Conservation (phyloP, 2,888 invertebrate genomes). For the Neelides folsomi region DNA sequence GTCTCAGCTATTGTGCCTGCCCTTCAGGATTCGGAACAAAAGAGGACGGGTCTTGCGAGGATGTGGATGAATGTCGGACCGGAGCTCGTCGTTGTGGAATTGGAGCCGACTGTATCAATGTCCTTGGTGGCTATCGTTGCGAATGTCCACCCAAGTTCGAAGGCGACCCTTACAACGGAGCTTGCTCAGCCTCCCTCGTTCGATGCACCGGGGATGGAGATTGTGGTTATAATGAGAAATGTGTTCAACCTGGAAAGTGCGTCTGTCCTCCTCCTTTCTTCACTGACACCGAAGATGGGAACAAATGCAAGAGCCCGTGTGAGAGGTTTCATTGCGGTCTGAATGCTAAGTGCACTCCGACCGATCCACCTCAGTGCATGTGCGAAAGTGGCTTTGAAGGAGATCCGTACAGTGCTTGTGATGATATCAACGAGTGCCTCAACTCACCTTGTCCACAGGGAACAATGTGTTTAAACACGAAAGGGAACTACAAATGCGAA, state of each 20-base stretch:
- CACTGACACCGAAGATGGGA: constrained; percentile 63
- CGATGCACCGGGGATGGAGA: constrained; percentile 69
- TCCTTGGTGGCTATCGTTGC: constrained; percentile 62
- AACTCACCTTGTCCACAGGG: constrained; percentile 66
- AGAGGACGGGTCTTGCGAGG: constrained; percentile 66
- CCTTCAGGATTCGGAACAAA: constrained; percentile 69
- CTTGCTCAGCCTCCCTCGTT: constrained; percentile 69
- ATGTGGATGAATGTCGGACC: constrained; percentile 70
- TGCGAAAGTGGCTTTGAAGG: constrained; percentile 77
- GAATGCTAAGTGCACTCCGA: constrained; percentile 76
- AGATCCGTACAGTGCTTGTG: constrained; percentile 62
- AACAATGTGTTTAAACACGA: constrained; percentile 75
- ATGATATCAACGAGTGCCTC: constrained; percentile 73
- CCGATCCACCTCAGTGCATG: constrained; percentile 71
- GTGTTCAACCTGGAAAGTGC: constrained; percentile 81
- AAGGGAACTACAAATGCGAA: constrained; percentile 71
- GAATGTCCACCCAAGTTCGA: constrained; percentile 64
- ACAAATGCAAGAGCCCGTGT: constrained; percentile 82
- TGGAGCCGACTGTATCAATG: constrained; percentile 73
- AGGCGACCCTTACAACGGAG: constrained; percentile 50
- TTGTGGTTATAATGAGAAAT: constrained; percentile 74
- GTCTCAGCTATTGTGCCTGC: constrained; percentile 84
- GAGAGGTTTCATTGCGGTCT: constrained; percentile 80
- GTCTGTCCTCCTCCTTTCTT: constrained; percentile 78
- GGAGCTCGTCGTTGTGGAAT: constrained; percentile 65